Percentiles rank a stretch among this genome's conserved stretches.
Conservation (phyloP, 2,113 vertebrate genomes). For the Candoia aspera region DNA sequence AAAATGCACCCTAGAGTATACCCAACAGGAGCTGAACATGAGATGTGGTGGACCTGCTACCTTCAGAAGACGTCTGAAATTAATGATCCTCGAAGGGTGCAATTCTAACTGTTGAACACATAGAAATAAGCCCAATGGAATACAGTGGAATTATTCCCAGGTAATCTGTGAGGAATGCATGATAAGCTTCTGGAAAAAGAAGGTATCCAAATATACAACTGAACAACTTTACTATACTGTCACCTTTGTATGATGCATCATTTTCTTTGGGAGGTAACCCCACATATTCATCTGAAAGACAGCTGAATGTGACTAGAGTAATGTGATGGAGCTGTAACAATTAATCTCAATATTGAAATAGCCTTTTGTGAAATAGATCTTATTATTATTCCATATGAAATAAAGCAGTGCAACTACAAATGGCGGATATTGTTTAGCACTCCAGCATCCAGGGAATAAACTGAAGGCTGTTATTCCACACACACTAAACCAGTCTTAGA, state of each 20-base stretch:
- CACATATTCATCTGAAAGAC: neutral
- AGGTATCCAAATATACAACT: neutral
- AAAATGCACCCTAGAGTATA: neutral
- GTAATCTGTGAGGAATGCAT: neutral
- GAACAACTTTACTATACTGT: neutral
- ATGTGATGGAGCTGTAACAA: neutral
- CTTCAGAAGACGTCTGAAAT: neutral
- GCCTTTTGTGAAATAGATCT: neutral
- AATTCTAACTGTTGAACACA: neutral
- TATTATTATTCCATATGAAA: neutral
- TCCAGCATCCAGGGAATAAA: slow-evolving; percentile 24
- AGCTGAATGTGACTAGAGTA: neutral
- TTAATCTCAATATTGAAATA: neutral
- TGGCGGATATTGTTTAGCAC: neutral
- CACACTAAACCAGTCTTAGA: neutral
- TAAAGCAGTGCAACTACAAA: neutral
- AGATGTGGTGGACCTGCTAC: neutral
- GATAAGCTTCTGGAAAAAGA: neutral
- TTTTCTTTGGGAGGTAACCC: neutral
- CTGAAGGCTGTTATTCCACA: slow-evolving; percentile 15
- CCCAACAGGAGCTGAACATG: neutral
- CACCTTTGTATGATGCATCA: neutral
- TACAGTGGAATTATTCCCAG: neutral
- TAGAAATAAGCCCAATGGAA: neutral
- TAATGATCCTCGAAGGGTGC: neutral